Evolutionary conservation across 2,113 vertebrate species (phyloP), one percentile per base, ranked within the genome.

Genomic region (Arothron firmamentum): DNA sequence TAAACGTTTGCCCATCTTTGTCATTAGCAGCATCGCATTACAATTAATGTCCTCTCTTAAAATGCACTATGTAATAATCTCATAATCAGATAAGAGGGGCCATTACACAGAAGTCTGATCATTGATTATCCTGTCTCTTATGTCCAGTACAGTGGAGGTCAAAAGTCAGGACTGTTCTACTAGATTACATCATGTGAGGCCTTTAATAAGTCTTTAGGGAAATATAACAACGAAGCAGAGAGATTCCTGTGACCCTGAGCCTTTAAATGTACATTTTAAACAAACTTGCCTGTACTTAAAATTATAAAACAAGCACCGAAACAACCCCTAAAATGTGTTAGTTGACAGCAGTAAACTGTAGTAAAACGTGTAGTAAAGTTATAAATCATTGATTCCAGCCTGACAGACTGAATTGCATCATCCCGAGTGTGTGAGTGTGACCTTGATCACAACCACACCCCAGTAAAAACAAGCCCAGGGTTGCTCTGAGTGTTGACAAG

Each of bases 321-420:
- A 38, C 34, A 12, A 9, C 34, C 2, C 34, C 6, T 9, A 34
- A 38, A 38, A 9, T 38, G 34, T 38, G 34, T 43, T 74, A 1
- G 54, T 57, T 67, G 28, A 42, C 16, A 50, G 16, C 1, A 17
- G 16, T 31, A 20, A 45, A 49, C 17, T 46, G 52, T 45, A 38
- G 31, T 61, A 21, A 25, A 54, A 28, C 46, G 18, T 46, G 50
- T 45, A 38, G 31, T 61, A 18, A 21, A 52, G 2, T 17, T 4
- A 56, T 75, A 3, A 62, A 68, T 78, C 47, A 75, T 69, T 77
- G 1, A 78, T 72, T 72, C 56, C 54, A 56, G 49, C 56, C 25
- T 50, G 17, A 62, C 19, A 64, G 43, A 47, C 60, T 41, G 16
- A 59, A 50, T 76, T 81, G 67, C 67, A 67, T 85, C 75, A 80